These are phyloP conservation scores for Plebejus anna DNA, from an alignment of 2,888 invertebrate species.

Conservation along the genomic window DNA sequence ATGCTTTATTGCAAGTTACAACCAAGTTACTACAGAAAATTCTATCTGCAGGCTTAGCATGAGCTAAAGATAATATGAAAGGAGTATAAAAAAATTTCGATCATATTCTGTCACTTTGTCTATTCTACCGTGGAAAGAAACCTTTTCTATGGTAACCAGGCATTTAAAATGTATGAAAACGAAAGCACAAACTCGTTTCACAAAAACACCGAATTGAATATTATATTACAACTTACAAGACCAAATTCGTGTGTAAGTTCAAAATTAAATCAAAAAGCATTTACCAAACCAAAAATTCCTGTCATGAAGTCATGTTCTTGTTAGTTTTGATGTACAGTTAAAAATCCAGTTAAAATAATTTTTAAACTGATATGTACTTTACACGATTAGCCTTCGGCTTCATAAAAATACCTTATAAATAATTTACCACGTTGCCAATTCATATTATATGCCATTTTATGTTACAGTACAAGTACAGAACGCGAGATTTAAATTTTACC, in stretches of 20 bases:
- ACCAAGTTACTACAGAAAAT: too few relatives aligned
- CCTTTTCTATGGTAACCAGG: too few relatives aligned
- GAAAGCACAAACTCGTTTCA: too few relatives aligned
- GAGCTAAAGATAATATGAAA: too few relatives aligned
- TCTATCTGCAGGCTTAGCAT: too few relatives aligned
- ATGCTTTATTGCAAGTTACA: too few relatives aligned
- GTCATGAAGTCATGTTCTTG: neutral
- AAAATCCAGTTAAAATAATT: constrained; percentile 22
- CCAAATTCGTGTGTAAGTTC: neutral
- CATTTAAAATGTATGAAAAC: too few relatives aligned
- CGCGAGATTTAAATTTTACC: neutral
- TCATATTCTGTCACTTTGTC: too few relatives aligned
- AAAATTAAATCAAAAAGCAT: neutral
- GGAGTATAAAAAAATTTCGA: too few relatives aligned
- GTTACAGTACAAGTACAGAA: neutral
- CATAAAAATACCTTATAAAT: constrained; percentile 54
- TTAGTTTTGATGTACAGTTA: constrained; percentile 1
- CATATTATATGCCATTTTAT: constrained; percentile 36
- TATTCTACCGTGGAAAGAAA: too few relatives aligned
- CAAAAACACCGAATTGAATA: too few relatives aligned
- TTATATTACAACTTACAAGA: too few relatives aligned
- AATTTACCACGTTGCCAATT: constrained; percentile 43
- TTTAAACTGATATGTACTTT: constrained; percentile 23
- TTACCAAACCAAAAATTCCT: neutral
- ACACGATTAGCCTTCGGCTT: constrained; percentile 50